Conservation (phyloP, 2,113 vertebrate genomes). For the Bombycilla garrulus region DNA sequence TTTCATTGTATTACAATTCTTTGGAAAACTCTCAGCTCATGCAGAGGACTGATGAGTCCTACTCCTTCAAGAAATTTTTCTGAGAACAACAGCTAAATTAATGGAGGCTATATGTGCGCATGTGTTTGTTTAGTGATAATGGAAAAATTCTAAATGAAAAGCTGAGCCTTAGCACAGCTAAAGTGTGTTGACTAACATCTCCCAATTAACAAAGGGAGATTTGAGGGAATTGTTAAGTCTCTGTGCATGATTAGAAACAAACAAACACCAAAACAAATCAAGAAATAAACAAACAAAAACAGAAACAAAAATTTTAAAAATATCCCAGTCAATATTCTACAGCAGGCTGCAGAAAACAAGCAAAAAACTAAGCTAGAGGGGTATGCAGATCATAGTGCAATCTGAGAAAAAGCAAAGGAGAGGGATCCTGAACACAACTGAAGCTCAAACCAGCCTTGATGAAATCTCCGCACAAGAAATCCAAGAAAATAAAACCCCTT, state of each 20-base stretch:
- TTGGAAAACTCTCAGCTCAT: background rate
- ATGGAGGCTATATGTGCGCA: background rate
- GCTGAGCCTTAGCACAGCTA: background rate
- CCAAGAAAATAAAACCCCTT: background rate
- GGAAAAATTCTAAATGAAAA: background rate
- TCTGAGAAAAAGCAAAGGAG: background rate
- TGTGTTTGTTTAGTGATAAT: background rate
- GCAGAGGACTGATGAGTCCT: background rate
- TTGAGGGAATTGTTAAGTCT: background rate
- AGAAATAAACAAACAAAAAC: rapidly evolving
- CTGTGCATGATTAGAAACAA: background rate
- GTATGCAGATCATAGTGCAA: background rate
- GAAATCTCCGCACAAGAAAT: background rate
- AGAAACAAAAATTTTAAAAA: background rate
- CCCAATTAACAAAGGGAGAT: background rate
- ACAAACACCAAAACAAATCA: background rate
- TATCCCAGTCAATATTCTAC: background rate
- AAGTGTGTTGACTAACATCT: background rate
- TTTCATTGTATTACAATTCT: background rate
- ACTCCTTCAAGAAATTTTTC: background rate
- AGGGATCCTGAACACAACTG: background rate
- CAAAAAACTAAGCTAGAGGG: background rate
- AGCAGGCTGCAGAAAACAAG: background rate
- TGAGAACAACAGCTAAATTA: background rate
- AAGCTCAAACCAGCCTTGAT: background rate